Conservation (phyloP, 2,888 invertebrate genomes). For the Stenurella melanura region DNA sequence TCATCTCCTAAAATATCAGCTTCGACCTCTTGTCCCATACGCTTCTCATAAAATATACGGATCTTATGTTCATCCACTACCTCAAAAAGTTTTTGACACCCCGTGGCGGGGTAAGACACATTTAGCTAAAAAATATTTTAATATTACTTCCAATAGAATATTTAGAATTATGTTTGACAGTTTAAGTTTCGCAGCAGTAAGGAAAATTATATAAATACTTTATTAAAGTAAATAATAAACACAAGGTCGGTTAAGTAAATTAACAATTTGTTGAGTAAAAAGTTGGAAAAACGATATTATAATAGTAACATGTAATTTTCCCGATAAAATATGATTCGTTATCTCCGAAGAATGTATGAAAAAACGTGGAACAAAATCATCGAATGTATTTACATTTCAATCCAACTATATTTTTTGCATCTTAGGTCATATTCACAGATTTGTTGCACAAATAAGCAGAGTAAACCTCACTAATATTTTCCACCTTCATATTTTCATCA, state of each 20-base stretch:
- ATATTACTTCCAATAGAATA: too few relatives aligned
- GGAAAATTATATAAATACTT: background rate
- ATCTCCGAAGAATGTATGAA: background rate
- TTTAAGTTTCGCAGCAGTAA: too few relatives aligned
- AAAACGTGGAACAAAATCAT: conserved; percentile 5
- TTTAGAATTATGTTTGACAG: too few relatives aligned
- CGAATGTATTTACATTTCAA: conserved; percentile 9
- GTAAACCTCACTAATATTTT: background rate
- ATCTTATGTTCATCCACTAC: conserved; percentile 98
- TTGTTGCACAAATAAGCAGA: background rate
- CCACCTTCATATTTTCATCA: background rate
- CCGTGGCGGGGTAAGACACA: conserved; percentile 98
- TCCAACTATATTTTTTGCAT: conserved; percentile 16
- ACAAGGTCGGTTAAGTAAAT: background rate
- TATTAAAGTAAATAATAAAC: background rate
- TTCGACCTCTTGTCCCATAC: conserved; percentile 98
- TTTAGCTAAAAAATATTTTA: conserved; percentile 83
- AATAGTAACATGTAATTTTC: too few relatives aligned
- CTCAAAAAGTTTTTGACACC: conserved; percentile 98
- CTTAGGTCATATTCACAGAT: background rate
- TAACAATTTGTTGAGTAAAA: too few relatives aligned
- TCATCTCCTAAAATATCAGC: conserved; percentile 97
- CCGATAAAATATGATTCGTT: too few relatives aligned
- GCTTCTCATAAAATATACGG: conserved; percentile 98
- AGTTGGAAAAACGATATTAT: too few relatives aligned